These are phyloP conservation scores for Poeciliopsis retropinna DNA, from an alignment of 2,113 vertebrate genomes.

Conservation along the genomic window DNA sequence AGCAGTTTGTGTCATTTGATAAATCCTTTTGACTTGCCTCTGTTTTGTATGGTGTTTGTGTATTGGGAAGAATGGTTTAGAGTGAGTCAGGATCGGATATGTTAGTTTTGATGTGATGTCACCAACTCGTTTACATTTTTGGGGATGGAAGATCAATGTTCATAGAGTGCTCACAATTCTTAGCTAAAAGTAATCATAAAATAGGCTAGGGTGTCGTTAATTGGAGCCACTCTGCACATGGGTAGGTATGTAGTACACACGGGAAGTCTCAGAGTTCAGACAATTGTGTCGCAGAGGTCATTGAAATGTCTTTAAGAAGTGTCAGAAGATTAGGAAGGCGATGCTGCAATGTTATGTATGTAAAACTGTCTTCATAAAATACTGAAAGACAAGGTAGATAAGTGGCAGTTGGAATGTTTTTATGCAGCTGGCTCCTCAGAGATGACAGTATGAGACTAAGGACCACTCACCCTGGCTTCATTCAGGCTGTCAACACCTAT, in stretches of 20 bases:
- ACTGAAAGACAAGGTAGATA: background rate
- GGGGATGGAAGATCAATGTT: background rate
- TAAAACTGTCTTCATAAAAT: background rate
- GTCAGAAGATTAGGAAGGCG: no score
- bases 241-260: background rate
- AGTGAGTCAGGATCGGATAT: background rate
- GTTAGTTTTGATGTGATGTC: background rate
- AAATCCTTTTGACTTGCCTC: background rate
- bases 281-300: background rate
- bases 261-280: no score
- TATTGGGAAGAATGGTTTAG: background rate
- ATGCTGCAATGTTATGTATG: no score
- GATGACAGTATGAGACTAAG: slow-evolving; percentile 88
- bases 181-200: background rate
- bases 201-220: background rate
- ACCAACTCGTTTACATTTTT: background rate
- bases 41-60: background rate
- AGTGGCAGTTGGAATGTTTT: background rate
- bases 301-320: background rate
- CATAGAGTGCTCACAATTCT: background rate
- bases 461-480: slow-evolving; percentile 88
- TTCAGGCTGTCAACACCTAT: slow-evolving; percentile 83
- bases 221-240: background rate
- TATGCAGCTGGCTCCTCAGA: slow-evolving; percentile 87
- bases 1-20: background rate